These are phyloP conservation scores for Onychomys torridus DNA, from an alignment of 2,797 vertebrate genomes.

Conservation along the genomic window DNA sequence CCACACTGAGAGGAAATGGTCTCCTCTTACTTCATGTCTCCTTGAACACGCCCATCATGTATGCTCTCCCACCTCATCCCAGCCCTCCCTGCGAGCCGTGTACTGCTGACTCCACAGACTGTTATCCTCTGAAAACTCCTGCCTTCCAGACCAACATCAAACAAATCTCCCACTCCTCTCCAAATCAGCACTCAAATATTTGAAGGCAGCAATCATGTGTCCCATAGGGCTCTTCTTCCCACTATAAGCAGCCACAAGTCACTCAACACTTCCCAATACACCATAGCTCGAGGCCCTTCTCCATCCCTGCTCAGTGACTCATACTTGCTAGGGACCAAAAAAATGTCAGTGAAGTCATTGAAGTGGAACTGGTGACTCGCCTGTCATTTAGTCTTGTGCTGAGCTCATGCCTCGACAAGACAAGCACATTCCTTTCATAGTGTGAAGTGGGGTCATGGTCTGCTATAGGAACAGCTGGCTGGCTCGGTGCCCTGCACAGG, in stretches of 20 bases:
- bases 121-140: background rate
- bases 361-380: slow-evolving; percentile 28
- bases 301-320: slow-evolving; percentile 45
- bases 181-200: background rate
- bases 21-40: background rate
- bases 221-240: background rate
- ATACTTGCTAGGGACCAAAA: background rate
- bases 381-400: background rate
- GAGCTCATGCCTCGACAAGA: background rate
- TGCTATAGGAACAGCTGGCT: background rate
- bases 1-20: background rate
- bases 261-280: background rate
- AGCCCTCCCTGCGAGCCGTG: background rate
- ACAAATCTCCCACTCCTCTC: background rate
- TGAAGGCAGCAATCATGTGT: slow-evolving; percentile 14
- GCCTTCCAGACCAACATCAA: background rate
- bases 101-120: background rate
- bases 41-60: background rate
- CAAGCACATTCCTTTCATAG: slow-evolving; percentile 12
- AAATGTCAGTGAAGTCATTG: background rate
- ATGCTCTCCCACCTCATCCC: background rate
- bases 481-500: background rate
- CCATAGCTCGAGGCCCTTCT: background rate
- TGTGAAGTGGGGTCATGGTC: background rate
- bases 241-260: background rate